phyloP scores from a whole-genome alignment of 2,888 invertebrate genomes.

The Morpho deidamia region DNA sequence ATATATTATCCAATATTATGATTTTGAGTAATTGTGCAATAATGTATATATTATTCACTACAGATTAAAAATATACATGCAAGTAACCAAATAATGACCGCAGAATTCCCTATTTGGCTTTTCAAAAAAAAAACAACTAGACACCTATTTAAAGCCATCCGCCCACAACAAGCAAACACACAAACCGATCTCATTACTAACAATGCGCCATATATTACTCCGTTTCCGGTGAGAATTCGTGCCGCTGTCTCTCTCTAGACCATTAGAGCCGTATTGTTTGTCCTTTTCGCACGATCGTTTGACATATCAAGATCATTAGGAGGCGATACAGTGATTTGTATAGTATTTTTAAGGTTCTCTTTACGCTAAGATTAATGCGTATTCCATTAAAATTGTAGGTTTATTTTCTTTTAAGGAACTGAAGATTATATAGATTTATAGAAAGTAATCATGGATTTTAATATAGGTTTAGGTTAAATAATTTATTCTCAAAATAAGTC shows the following conservation, averaged over 20 bases:
- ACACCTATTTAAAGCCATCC: constrained; percentile 30
- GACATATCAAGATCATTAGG: constrained; percentile 68
- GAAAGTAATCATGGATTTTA: too few species aligned
- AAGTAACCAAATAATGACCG: constrained; percentile 21
- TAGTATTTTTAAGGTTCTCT: constrained; percentile 34
- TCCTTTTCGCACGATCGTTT: constrained; percentile 53
- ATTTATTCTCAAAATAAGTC: too few species aligned
- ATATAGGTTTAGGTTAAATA: too few species aligned
- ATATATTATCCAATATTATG: too few species aligned
- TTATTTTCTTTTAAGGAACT: background rate
- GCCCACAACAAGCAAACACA: constrained; percentile 55
- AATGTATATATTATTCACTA: too few species aligned
- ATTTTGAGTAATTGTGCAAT: too few species aligned
- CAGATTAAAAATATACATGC: background rate
- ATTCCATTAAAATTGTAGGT: constrained; percentile 12
- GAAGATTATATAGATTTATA: too few species aligned
- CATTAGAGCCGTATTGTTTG: constrained; percentile 3
- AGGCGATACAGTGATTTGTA: constrained; percentile 71
- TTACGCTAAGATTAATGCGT: constrained; percentile 22
- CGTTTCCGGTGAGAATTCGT: constrained; percentile 68
- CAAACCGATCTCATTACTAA: constrained; percentile 75
- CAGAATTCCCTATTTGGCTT: constrained; percentile 24
- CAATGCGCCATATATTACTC: constrained; percentile 75
- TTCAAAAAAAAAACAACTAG: constrained; percentile 23
- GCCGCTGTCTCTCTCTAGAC: constrained; percentile 36